Conservation (phyloP, 1,140 invertebrate species). For the Apocrypta bakeri region DNA sequence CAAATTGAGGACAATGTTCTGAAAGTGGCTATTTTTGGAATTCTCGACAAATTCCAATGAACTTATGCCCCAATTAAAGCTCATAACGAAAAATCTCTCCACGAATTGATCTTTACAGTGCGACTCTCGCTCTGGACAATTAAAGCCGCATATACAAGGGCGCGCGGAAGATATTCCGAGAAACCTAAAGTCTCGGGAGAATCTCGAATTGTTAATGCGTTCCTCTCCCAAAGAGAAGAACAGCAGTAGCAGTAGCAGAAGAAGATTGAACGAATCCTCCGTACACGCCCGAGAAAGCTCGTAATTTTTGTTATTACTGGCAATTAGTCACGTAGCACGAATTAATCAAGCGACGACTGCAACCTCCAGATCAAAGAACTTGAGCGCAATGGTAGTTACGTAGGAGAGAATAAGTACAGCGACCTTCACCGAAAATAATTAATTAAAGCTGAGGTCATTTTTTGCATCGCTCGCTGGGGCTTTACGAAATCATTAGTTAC, state of each 20-base stretch:
- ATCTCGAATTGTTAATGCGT: not conserved
- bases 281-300: not conserved
- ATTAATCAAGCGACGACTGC: slow-evolving; percentile 18
- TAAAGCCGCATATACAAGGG: slow-evolving; percentile 14
- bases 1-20: not conserved
- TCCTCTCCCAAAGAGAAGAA: not conserved
- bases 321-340: slow-evolving; percentile 36
- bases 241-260: too few relatives aligned
- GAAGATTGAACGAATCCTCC: slow-evolving; percentile 25
- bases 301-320: slow-evolving; percentile 39
- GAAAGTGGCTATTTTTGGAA: slow-evolving; percentile 23
- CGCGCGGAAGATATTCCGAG: slow-evolving; percentile 36
- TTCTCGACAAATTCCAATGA: not conserved
- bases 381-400: not conserved
- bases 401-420: not conserved
- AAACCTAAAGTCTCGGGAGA: slow-evolving; percentile 19
- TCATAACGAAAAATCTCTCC: slow-evolving; percentile 43
- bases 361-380: not conserved
- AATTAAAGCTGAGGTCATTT: slow-evolving; percentile 29
- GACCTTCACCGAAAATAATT: slow-evolving; percentile 23
- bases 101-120: slow-evolving; percentile 2
- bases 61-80: slow-evolving; percentile 19
- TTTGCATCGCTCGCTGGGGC: slow-evolving; percentile 12
- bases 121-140: not conserved
- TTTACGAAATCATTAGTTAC: not conserved